Conservation (phyloP, 2,797 vertebrate species). For the Lacerta viridis region DNA sequence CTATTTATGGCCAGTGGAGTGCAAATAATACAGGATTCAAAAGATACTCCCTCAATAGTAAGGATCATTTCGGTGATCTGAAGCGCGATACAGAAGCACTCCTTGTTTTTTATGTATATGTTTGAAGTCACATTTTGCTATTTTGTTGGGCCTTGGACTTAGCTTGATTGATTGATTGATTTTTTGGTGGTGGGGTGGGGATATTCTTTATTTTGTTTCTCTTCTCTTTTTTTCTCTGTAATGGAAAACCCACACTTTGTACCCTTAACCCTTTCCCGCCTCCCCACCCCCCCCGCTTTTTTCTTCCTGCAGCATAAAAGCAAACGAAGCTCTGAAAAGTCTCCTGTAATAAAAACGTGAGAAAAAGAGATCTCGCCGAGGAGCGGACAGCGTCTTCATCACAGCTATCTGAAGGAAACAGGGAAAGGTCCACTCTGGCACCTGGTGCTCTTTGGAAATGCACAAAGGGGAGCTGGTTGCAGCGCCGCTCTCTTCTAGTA, state of each 20-base stretch:
- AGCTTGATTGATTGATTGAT: slow-evolving; percentile 50
- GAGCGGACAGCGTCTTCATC: slow-evolving; percentile 81
- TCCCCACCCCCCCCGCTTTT: not conserved
- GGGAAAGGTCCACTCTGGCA: slow-evolving; percentile 84
- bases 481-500: slow-evolving; percentile 82
- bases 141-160: slow-evolving; percentile 72
- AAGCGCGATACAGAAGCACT: slow-evolving; percentile 49
- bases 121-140: slow-evolving; percentile 50
- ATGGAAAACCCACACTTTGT: not conserved
- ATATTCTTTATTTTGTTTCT: slow-evolving; percentile 72
- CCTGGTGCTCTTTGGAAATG: slow-evolving; percentile 90
- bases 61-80: slow-evolving; percentile 67
- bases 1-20: slow-evolving; percentile 60
- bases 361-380: slow-evolving; percentile 80
- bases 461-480: slow-evolving; percentile 86
- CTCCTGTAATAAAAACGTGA: slow-evolving; percentile 84
- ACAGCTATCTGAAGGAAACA: slow-evolving; percentile 82
- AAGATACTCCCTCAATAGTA: slow-evolving; percentile 62
- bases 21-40: slow-evolving; percentile 57
- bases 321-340: slow-evolving; percentile 84
- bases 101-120: slow-evolving; percentile 19
- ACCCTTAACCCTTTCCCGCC: not conserved
- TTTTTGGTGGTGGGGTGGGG: slow-evolving; percentile 23
- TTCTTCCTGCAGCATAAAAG: slow-evolving; percentile 87
- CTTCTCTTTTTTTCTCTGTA: slow-evolving; percentile 14